phyloP scores from a whole-genome alignment of 1,140 invertebrate species.

The Magallana gigas region DNA sequence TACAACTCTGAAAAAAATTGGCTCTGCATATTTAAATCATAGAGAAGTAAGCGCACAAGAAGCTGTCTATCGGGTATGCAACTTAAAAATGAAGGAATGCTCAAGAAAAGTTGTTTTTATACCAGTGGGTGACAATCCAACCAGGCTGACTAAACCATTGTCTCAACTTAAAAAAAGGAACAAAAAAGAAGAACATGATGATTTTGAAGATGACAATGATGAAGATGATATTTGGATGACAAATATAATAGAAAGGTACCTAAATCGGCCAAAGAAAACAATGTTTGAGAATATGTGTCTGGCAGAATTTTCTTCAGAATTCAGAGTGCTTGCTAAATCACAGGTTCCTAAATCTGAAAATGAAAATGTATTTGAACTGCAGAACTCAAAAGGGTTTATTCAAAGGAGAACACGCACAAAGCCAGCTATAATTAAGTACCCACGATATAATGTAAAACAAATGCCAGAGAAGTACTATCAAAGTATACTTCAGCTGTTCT shows the following conservation, averaged over 20 bases:
- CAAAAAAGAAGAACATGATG: not conserved
- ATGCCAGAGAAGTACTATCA: conserved; percentile 52
- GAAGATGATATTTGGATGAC: conserved; percentile 41
- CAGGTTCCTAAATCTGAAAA: conserved; percentile 37
- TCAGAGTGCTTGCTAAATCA: conserved; percentile 41
- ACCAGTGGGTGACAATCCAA: not conserved
- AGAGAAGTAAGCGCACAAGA: too few species aligned
- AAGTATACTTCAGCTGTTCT: conserved; percentile 41
- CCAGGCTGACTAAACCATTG: conserved; percentile 10
- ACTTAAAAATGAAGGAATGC: too few species aligned
- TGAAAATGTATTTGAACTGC: conserved; percentile 29
- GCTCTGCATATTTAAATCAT: conserved; percentile 45
- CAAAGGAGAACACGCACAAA: conserved; percentile 33
- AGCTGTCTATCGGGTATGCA: too few species aligned
- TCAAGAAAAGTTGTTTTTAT: too few species aligned
- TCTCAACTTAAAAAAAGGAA: too few species aligned
- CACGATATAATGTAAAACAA: conserved; percentile 35
- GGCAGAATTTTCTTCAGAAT: conserved; percentile 54
- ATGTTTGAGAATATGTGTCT: conserved; percentile 48
- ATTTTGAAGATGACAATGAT: not conserved
- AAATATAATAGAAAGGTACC: not conserved
- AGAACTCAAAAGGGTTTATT: conserved; percentile 53
- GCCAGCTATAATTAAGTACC: not conserved
- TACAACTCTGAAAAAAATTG: conserved; percentile 48
- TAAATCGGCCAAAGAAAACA: not conserved